Conservation (phyloP, 2,113 vertebrate genomes). For the Bujurquina vittata region DNA sequence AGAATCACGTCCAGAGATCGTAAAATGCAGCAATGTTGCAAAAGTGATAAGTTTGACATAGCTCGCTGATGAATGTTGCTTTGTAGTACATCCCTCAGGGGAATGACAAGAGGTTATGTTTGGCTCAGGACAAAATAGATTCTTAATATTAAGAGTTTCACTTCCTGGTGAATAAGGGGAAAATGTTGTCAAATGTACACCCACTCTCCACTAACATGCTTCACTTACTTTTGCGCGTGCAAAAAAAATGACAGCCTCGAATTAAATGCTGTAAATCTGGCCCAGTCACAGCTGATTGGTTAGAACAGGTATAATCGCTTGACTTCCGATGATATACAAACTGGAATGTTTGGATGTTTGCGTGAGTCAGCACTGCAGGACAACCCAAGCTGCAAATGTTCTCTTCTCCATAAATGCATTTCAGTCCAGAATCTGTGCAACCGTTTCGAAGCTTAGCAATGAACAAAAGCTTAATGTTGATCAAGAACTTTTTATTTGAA, state of each 20-base stretch:
- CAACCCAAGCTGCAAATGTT: not conserved
- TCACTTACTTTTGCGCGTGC: not conserved
- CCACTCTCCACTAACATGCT: not conserved
- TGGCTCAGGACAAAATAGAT: too few relatives aligned
- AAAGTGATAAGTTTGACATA: not conserved
- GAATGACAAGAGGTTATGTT: not conserved
- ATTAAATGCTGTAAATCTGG: not conserved
- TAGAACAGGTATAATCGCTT: not conserved
- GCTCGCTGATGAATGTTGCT: not conserved
- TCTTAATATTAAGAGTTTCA: not conserved
- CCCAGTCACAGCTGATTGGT: not conserved
- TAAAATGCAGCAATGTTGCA: too few relatives aligned
- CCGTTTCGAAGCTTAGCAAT: not conserved
- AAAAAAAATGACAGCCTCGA: not conserved
- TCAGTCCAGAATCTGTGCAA: not conserved
- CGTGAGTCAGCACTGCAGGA: not conserved
- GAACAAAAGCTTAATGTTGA: not conserved
- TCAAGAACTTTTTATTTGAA: conserved; percentile 66
- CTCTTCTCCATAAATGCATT: not conserved
- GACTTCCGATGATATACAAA: not conserved
- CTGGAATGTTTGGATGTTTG: not conserved
- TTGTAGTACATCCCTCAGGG: not conserved
- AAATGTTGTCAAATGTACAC: not conserved
- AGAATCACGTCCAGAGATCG: too few relatives aligned
- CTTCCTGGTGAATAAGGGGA: not conserved